These are phyloP conservation scores for Agriotes lineatus DNA, from an alignment of 2,888 invertebrate genomes.

Conservation along the genomic window DNA sequence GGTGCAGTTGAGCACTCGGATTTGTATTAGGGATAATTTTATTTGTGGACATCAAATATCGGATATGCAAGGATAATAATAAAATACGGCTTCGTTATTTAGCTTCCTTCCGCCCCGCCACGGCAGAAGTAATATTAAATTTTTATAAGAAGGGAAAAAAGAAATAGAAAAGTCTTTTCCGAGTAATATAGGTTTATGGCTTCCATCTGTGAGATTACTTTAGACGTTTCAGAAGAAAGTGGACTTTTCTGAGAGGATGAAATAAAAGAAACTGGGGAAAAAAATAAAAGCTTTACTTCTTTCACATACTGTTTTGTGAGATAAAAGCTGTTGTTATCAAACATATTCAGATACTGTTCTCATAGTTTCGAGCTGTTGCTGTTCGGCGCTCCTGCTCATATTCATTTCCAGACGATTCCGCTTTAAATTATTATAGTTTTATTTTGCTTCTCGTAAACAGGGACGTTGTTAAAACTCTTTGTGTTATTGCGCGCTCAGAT, in stretches of 20 bases:
- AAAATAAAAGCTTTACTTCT: slow-evolving; percentile 60
- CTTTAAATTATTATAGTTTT: slow-evolving; percentile 64
- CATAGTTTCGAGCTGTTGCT: slow-evolving; percentile 41
- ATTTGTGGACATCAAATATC: slow-evolving; percentile 43
- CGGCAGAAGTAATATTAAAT: slow-evolving; percentile 66
- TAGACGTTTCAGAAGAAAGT: slow-evolving; percentile 66
- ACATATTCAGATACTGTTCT: slow-evolving; percentile 56
- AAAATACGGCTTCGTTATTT: slow-evolving; percentile 53
- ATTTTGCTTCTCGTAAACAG: slow-evolving; percentile 55
- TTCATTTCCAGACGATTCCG: slow-evolving; percentile 62
- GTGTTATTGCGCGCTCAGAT: slow-evolving; percentile 50
- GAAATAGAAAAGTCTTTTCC: slow-evolving; percentile 67
- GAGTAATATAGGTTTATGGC: slow-evolving; percentile 68
- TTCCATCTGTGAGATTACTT: slow-evolving; percentile 68
- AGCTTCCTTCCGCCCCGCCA: slow-evolving; percentile 49
- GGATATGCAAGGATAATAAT: slow-evolving; percentile 50
- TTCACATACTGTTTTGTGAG: slow-evolving; percentile 60
- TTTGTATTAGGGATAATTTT: slow-evolving; percentile 35
- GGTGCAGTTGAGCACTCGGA: slow-evolving; percentile 9
- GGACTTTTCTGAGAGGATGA: slow-evolving; percentile 62
- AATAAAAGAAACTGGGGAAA: slow-evolving; percentile 56
- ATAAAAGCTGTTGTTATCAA: slow-evolving; percentile 62
- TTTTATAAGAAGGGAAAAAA: slow-evolving; percentile 67
- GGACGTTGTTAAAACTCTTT: slow-evolving; percentile 53
- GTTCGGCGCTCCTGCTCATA: slow-evolving; percentile 31